Evolutionary conservation across 2,797 vertebrate genomes (phyloP), one percentile per base, ranked within the genome.

Genomic region (Pseudopleuronectes americanus): DNA sequence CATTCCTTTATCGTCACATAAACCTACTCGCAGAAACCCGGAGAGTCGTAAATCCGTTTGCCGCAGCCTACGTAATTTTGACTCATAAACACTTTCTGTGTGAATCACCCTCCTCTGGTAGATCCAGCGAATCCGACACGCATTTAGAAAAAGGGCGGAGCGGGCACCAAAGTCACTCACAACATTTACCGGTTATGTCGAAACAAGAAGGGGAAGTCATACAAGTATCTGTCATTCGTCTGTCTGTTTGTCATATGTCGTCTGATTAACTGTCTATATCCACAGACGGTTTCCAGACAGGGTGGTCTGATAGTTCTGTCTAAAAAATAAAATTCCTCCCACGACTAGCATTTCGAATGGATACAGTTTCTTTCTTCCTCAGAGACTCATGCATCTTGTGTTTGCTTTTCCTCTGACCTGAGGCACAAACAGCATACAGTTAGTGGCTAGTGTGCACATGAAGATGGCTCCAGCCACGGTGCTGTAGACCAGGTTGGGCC

Each of bases 351-450:
- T 38, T 38, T 38, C 9, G 3, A 10, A 10, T 33, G 31, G 10
- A 33, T 33, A 8, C 0, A 33, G 31, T 33, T 33, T 33, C 31
- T 33, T 33, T 33, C 31, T 62, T 67, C 28, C 14, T 19, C 13
- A 17, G n/a, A 8, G 2, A 8, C n/a, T 43, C 24, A 28, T 33
- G 7, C 17, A 41, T 13, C 45, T 6, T 28, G 38, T 38, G 26
- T 17, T 26, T 58, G 4, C 63, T 60, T 57, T 76, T 85, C 17
- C 12, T 55, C 91, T 51, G 80, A 97, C 97, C 96, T 99, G 97
- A 55, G 98, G 98, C 41, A 99, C 89, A 87, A 99, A 99, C 89
- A 99, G 92, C 88, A 98, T 94, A 89, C 96, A 97, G 94, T 98
- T 97, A 79, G 97, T 95, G 0, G 94, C 93, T 52, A 97, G 92